Evolutionary conservation across 2,113 vertebrate species (phyloP), one percentile per base, ranked within the genome.

Genomic region (Potamarius usumacintae): DNA sequence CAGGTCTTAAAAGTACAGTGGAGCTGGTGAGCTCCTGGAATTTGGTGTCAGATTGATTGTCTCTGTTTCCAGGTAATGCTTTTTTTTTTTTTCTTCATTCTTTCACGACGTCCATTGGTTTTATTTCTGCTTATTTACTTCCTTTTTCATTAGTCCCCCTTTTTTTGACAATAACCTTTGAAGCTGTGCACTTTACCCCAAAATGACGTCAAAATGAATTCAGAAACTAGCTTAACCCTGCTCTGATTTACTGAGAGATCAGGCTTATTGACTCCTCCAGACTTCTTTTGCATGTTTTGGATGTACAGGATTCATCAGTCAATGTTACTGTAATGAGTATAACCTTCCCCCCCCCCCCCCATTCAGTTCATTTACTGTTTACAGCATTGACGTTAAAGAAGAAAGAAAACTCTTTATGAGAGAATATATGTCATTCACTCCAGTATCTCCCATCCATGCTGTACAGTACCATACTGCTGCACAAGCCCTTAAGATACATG

Each of bases 31-130:
- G 63, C 63, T 74, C 58, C 78, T 67, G 63, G 90, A 71, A 78
- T 82, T 86, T 86, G 85, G 81, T 83, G 74, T 88, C 69, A 83
- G 82, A 89, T 84, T 88, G 88, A 91, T 91, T 87, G 87, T 82
- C 71, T 69, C 65, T 83, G 63, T 85, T 88, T 85, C 65, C 55
- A 83, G 52, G 63, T 30, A 76, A 12, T 85, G 63, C 52, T n/a
- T 55, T 63, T 67, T 72, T 69, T 69, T 58, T 57, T 57, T 42
- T 42, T 42, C 34, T 9, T 50, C 50, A 25, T 30, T 25, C 50
- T 62, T 30, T 63, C 27, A 50, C 18, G 2, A 10, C 81, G 86
- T 72, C 60, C 78, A n/a, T 83, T 84, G 76, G 57, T 62, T 80
- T 83, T 55, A 85, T 71, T 76, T 84, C 48, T 85, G 52, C 71